Evolutionary conservation across 1,140 invertebrate genomes (phyloP), one percentile per base, ranked within the genome.

Genomic region (Frieseomelitta varia): DNA sequence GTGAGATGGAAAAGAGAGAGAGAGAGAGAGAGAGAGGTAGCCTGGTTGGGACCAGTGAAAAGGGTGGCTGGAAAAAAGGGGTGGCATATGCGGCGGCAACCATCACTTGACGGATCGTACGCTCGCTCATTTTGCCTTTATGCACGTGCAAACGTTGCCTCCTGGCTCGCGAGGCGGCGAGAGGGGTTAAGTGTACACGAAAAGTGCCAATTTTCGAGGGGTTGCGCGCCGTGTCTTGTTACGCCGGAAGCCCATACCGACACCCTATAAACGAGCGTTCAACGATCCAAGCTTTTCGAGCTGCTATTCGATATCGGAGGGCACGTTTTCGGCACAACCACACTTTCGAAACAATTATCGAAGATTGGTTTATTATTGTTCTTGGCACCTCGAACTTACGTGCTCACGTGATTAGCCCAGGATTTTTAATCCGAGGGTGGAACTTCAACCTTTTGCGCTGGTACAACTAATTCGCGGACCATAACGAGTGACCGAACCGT

Each of bases 151-250:
- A 79, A 58, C 63, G 65, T 17, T 56, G 75, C n/a, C 27, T 68
- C 34, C 11, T 19, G 39, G 39, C 39, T 10, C 39, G 39, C 4
- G 39, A 39, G 34, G 4, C n/a, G 0, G 2, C 24, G 10, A 0
- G 21, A 63, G n/a, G 68, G 76, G 76, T 71, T 80, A 80, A 84
- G 78, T 80, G 83, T 73, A 69, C 79, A n/a, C 47, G 67, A 65
- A 84, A 84, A 84, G 82, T 84, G 75, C 74, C 76, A 79, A 84
- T 84, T 84, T 76, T 84, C 82, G 81, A 84, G 53, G 81, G 53
- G 55, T 12, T n/a, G 75, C 24, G 24, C 56, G 67, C 15, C 74
- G 55, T 30, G 75, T 79, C 56, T 72, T 72, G 47, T 83, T 77
- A 77, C 63, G 27, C 14, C 53, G 58, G 58, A 81, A 81, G 56